phyloP scores from a whole-genome alignment of 2,888 invertebrate genomes.

The Coecobrya sp. region DNA sequence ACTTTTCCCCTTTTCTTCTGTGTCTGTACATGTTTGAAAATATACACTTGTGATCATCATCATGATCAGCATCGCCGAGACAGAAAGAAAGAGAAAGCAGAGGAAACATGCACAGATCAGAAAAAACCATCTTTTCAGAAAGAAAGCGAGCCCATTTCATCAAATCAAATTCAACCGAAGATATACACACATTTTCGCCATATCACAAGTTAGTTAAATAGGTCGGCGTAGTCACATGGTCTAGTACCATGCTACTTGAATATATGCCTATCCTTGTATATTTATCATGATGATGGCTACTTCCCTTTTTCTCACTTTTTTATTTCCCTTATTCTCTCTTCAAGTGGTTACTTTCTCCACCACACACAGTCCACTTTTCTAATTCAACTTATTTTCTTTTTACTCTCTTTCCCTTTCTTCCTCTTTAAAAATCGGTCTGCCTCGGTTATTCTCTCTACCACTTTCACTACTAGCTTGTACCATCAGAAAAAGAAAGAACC shows the following conservation, averaged over 20 bases:
- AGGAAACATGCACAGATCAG: neutral
- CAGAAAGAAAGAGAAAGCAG: no score
- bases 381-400: slow-evolving; percentile 55
- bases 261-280: neutral
- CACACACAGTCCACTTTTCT: slow-evolving; percentile 59
- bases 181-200: neutral
- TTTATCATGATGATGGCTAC: slow-evolving; percentile 48
- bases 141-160: slow-evolving; percentile 45
- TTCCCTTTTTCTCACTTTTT: slow-evolving; percentile 61
- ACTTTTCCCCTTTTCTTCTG: neutral
- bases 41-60: neutral
- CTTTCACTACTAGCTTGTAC: neutral
- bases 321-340: slow-evolving; percentile 50
- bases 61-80: neutral
- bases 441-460: neutral
- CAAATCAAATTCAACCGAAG: slow-evolving; percentile 61
- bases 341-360: slow-evolving; percentile 61
- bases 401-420: neutral
- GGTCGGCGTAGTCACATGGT: neutral
- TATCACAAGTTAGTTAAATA: neutral
- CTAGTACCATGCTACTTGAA: neutral
- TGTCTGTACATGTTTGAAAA: neutral
- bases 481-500: neutral
- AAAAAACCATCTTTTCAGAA: neutral
- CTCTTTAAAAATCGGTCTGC: slow-evolving; percentile 9